Conservation (phyloP, 2,888 invertebrate genomes). For the Sericinus montela region DNA sequence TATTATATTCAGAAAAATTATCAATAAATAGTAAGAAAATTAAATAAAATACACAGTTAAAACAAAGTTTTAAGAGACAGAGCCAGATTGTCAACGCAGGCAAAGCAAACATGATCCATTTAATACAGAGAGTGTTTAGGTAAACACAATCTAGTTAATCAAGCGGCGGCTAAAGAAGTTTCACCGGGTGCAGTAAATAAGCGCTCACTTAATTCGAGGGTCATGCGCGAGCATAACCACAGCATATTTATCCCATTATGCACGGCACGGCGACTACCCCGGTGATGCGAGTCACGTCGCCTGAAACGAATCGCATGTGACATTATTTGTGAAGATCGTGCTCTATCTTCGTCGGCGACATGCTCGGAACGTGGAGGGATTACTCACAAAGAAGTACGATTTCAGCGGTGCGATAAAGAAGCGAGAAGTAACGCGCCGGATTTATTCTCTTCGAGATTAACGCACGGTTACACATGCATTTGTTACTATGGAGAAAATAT, state of each 20-base stretch:
- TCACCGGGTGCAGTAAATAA: conserved; percentile 66
- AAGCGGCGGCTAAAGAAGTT: conserved; percentile 59
- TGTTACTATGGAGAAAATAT: conserved; percentile 31
- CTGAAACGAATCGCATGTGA: conserved; percentile 80
- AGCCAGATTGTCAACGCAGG: conserved; percentile 14
- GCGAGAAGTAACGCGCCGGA: conserved; percentile 67
- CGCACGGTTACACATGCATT: conserved; percentile 55
- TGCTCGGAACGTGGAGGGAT: conserved; percentile 76
- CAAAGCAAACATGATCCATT: conserved; percentile 25
- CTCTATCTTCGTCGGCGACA: conserved; percentile 79
- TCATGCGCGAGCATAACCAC: conserved; percentile 75
- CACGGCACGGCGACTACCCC: conserved; percentile 60
- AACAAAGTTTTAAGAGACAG: background rate
- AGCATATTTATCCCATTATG: conserved; percentile 79
- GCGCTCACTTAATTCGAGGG: conserved; percentile 74
- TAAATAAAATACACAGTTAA: background rate
- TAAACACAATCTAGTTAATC: conserved; percentile 68
- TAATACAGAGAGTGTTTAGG: conserved; percentile 42
- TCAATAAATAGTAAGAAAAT: no score
- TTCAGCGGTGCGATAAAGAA: conserved; percentile 76
- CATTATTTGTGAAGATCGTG: conserved; percentile 80
- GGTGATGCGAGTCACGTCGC: conserved; percentile 76
- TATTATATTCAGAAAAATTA: no score
- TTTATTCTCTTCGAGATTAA: conserved; percentile 68
- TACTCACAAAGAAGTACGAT: conserved; percentile 78